These are phyloP conservation scores for Rhineura floridana DNA, from an alignment of 2,113 vertebrate species.

Conservation along the genomic window DNA sequence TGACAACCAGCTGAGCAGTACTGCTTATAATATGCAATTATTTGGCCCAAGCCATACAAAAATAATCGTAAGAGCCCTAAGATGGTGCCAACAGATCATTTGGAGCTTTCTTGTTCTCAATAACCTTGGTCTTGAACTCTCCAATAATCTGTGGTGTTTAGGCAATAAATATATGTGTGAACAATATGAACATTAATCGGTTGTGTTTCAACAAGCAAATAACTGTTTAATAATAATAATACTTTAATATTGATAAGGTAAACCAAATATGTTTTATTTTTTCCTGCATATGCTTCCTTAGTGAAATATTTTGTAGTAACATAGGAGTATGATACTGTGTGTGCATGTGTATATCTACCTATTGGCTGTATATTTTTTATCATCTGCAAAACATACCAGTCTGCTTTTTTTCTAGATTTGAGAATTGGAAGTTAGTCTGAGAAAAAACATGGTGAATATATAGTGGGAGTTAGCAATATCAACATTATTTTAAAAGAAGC, in stretches of 20 bases:
- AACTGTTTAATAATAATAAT: background rate
- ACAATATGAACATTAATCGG: background rate
- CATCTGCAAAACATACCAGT: too few species aligned
- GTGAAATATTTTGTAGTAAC: background rate
- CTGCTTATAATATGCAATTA: slow-evolving; percentile 10
- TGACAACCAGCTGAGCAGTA: slow-evolving; percentile 1
- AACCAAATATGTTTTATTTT: background rate
- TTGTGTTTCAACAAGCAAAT: background rate
- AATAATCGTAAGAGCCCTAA: slow-evolving; percentile 8
- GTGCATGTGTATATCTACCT: too few species aligned
- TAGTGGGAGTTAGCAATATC: too few species aligned
- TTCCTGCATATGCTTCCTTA: slow-evolving; percentile 14
- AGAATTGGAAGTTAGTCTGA: too few species aligned
- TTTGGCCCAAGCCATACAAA: background rate
- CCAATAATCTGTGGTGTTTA: background rate
- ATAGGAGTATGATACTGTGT: background rate
- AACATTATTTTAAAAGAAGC: too few species aligned
- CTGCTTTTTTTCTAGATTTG: too few species aligned
- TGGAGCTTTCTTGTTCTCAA: background rate
- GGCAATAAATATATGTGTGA: background rate
- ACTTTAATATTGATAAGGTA: background rate
- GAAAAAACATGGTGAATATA: too few species aligned
- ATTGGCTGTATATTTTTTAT: too few species aligned
- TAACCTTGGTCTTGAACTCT: background rate
- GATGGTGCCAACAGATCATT: background rate